These are phyloP conservation scores for Myopa testacea DNA, from an alignment of 2,888 invertebrate genomes.

Conservation along the genomic window DNA sequence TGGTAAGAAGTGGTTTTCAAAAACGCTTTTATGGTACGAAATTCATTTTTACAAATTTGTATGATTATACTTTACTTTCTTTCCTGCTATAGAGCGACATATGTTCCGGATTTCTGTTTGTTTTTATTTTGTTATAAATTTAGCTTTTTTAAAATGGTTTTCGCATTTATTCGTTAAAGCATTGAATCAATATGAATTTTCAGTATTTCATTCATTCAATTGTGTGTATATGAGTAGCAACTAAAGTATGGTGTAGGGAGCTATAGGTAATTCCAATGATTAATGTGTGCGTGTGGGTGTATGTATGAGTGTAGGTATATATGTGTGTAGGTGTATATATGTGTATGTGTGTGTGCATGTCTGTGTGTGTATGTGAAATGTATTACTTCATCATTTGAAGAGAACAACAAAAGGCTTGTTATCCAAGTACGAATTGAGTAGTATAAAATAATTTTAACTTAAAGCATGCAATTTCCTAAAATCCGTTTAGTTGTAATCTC, in stretches of 20 bases:
- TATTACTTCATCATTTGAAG: no score
- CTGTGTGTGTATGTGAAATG: no score
- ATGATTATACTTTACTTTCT: slow-evolving; percentile 16
- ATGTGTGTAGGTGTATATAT: no score
- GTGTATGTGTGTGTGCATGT: no score
- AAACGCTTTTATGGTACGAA: slow-evolving; percentile 17
- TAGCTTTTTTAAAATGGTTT: not conserved
- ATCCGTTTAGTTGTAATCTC: no score
- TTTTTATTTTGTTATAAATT: not conserved
- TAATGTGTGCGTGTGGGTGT: not conserved
- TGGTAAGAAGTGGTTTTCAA: slow-evolving; percentile 20
- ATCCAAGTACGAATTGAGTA: not conserved
- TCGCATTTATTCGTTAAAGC: not conserved
- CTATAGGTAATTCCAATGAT: not conserved
- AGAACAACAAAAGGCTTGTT: slow-evolving; percentile 10
- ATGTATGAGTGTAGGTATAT: no score
- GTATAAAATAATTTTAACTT: slow-evolving; percentile 30
- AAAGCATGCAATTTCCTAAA: slow-evolving; percentile 14
- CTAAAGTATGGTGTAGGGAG: not conserved
- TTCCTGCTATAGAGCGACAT: slow-evolving; percentile 22
- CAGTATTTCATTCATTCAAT: not conserved
- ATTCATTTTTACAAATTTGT: slow-evolving; percentile 27
- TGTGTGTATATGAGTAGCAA: not conserved
- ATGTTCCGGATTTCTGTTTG: slow-evolving; percentile 1
- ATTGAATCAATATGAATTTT: not conserved